A percentile compares a stretch with the other conserved stretches of the same genome.
phyloP scores from a whole-genome alignment of 2,888 invertebrate species.

The Actias luna region DNA sequence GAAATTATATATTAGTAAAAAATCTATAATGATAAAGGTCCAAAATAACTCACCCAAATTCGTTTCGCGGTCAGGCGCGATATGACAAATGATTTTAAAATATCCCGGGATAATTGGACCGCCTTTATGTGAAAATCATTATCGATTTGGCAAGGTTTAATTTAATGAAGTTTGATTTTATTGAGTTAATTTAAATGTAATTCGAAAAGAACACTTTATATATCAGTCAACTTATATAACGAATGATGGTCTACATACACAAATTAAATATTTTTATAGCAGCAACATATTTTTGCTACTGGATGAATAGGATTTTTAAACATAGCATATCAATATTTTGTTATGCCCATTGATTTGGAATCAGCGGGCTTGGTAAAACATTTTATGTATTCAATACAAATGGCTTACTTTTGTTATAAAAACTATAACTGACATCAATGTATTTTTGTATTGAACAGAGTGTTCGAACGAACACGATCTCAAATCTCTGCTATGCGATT shows the following conservation, averaged over 20 bases:
- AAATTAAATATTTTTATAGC: background rate
- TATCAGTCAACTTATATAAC: background rate
- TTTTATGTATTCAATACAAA: too few relatives aligned
- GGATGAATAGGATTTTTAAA: too few relatives aligned
- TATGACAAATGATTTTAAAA: constrained; percentile 72
- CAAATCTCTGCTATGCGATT: too few relatives aligned
- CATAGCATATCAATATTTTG: too few relatives aligned
- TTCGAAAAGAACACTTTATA: constrained; percentile 19
- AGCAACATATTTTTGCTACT: too few relatives aligned
- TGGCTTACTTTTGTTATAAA: too few relatives aligned
- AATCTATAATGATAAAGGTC: constrained; percentile 15
- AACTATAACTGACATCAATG: too few relatives aligned
- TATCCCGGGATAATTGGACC: constrained; percentile 52
- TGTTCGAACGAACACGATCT: too few relatives aligned
- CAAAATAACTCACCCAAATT: constrained; percentile 50
- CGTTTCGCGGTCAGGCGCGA: constrained; percentile 61
- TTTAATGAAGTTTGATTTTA: constrained; percentile 26
- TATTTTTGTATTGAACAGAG: too few relatives aligned
- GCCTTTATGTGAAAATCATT: constrained; percentile 68
- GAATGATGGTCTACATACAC: background rate
- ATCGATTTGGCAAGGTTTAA: constrained; percentile 78
- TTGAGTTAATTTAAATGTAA: constrained; percentile 34
- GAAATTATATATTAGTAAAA: constrained; percentile 9
- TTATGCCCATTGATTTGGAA: too few relatives aligned
- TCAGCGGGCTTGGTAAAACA: too few relatives aligned